These are phyloP conservation scores for Ibycter americanus DNA, from an alignment of 2,797 vertebrate species.

Conservation along the genomic window DNA sequence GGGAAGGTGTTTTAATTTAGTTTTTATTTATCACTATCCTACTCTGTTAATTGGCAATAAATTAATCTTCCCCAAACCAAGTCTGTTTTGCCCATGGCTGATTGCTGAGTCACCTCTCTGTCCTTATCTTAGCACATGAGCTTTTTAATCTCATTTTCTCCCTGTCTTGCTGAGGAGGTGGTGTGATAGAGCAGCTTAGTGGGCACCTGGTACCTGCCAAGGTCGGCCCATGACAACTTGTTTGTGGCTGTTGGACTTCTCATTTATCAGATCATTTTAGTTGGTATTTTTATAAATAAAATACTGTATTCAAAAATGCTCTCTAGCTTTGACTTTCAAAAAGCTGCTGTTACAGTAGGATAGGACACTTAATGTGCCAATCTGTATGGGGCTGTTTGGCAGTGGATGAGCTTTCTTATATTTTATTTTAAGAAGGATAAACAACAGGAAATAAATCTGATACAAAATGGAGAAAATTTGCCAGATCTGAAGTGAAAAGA, in stretches of 20 bases:
- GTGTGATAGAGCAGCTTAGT: not conserved
- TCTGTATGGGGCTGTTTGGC: not conserved
- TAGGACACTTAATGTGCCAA: not conserved
- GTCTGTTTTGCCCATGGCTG: not conserved
- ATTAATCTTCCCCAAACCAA: not conserved
- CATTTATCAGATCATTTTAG: not conserved
- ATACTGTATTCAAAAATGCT: not conserved
- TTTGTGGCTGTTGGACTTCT: not conserved
- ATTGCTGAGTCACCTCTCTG: not conserved
- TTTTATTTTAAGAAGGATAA: not conserved
- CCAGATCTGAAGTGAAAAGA: not conserved
- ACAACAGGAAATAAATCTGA: not conserved
- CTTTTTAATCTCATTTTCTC: not conserved
- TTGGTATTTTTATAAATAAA: not conserved
- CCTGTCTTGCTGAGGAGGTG: not conserved
- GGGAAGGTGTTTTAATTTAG: not conserved
- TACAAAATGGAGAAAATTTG: not conserved
- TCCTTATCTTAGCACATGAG: accelerated
- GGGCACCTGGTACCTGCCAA: not conserved
- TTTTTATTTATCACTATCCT: not conserved
- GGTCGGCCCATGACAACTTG: not conserved
- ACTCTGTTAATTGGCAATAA: not conserved
- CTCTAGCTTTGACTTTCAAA: not conserved
- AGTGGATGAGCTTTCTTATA: not conserved
- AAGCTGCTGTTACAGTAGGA: not conserved